Evolutionary conservation across 2,113 vertebrate species (phyloP).

Genomic region (Cephalopholis sonnerati): DNA sequence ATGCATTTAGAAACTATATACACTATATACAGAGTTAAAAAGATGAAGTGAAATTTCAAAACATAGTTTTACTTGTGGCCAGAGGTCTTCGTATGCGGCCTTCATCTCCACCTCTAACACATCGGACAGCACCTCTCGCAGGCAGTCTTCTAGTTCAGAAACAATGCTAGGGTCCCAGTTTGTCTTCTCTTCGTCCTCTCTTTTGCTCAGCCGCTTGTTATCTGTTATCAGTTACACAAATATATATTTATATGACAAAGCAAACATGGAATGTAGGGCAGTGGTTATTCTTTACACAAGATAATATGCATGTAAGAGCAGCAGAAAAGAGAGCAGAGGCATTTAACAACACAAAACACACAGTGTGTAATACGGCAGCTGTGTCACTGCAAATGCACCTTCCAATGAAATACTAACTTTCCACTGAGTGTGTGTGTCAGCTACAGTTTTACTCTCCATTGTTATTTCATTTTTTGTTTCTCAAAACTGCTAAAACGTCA

Average conservation of each 20-base stretch:
- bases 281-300: not conserved
- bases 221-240: constrained; percentile 45
- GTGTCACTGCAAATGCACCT: not conserved
- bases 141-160: constrained; percentile 85
- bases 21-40: too few species aligned
- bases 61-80: constrained; percentile 87
- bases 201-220: not conserved
- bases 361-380: not conserved
- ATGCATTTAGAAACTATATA: not conserved
- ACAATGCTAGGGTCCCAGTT: constrained; percentile 74
- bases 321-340: not conserved
- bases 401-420: not conserved
- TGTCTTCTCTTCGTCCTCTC: not conserved
- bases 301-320: not conserved
- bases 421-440: not conserved
- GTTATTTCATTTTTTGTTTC: not conserved
- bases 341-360: not conserved
- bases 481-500: not conserved
- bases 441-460: not conserved
- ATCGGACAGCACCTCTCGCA: constrained; percentile 88
- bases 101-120: constrained; percentile 95
- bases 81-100: constrained; percentile 88
- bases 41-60: not conserved
- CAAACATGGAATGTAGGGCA: not conserved
- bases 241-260: not conserved